phyloP scores from a whole-genome alignment of 2,888 invertebrate species.

The Polylopha cassiicola region DNA sequence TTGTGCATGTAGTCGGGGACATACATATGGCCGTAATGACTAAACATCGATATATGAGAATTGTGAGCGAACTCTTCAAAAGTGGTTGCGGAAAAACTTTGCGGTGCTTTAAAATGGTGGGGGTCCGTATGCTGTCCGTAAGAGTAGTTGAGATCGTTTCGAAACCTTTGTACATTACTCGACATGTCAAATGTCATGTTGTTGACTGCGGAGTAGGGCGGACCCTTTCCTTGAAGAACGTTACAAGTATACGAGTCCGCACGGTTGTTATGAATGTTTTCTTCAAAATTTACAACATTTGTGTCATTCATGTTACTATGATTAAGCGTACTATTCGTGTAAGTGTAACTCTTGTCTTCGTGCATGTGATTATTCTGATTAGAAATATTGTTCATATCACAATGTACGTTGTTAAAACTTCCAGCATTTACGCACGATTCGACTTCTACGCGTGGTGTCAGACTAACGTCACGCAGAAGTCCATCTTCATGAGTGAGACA shows the following conservation, averaged over 20 bases:
- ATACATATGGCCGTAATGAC: constrained; percentile 71
- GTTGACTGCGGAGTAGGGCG: constrained; percentile 48
- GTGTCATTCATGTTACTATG: constrained; percentile 56
- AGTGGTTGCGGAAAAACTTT: constrained; percentile 70
- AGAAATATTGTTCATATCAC: constrained; percentile 66
- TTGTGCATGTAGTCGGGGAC: constrained; percentile 65
- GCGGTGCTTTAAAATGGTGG: constrained; percentile 57
- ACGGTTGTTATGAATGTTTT: constrained; percentile 59
- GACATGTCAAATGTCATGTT: constrained; percentile 56
- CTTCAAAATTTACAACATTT: constrained; percentile 56
- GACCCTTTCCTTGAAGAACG: constrained; percentile 64
- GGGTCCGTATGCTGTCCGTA: constrained; percentile 55
- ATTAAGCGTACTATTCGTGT: constrained; percentile 65
- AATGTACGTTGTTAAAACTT: constrained; percentile 83
- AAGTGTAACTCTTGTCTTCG: constrained; percentile 45
- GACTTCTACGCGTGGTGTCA: constrained; percentile 77
- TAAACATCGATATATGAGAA: constrained; percentile 70
- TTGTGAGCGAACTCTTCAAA: constrained; percentile 76
- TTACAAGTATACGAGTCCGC: constrained; percentile 65
- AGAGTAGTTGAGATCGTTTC: constrained; percentile 66
- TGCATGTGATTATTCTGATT: constrained; percentile 36
- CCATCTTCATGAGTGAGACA: constrained; percentile 58
- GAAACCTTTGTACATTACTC: constrained; percentile 62
- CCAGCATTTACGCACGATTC: constrained; percentile 81
- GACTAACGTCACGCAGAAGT: constrained; percentile 72